Evolutionary conservation across 2,888 invertebrate species (phyloP), one percentile per base, ranked within the genome.

Genomic region (Scaptomyza polygonia): DNA sequence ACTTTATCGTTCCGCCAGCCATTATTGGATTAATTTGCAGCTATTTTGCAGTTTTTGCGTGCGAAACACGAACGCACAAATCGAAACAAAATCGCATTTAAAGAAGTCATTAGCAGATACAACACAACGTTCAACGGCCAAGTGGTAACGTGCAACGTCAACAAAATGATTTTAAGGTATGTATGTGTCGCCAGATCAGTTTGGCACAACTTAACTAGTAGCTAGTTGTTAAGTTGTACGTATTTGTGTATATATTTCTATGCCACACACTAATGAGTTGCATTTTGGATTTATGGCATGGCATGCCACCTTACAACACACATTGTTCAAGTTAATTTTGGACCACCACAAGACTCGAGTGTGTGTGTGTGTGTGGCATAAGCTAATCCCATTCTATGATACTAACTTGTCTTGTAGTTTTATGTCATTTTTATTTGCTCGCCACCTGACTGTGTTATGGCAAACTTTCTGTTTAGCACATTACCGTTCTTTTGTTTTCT

Each of bases 121-220:
- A 32, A 21, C 48, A 36, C 30, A 34, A 62, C 74, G 64, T 59
- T 62, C 67, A 71, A 64, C 74, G 72, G 62, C 54, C 83, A 71
- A 85, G 69, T 73, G 61, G 51, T 69, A 71, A 80, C 74, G 78
- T 78, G 72, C 73, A 79, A 76, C 76, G 76, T 78, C 74, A 77
- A 82, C 81, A 89, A 87, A 80, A 90, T 90, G 89, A 90, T 90
- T 78, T 79, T 90, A 84, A 90, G 89, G 89, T 90, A 80, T 84
- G 27, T 27, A 5, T 29, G 9, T 39, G 90, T 81, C 39, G 49
- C 44, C 29, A 36, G 39, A 25, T 21, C 12, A 6, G 12, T 45
- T 8, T 9, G 3, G 32, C 43, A 29, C 43, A 25, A n/a, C 45
- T 8, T 11, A 47, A 42, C 48, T 12, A 34, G 27, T 51, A 57